A percentile compares a stretch with the other conserved stretches of the same genome.
phyloP scores from a whole-genome alignment of 2,113 vertebrate genomes.

The Marmota flaviventris region DNA sequence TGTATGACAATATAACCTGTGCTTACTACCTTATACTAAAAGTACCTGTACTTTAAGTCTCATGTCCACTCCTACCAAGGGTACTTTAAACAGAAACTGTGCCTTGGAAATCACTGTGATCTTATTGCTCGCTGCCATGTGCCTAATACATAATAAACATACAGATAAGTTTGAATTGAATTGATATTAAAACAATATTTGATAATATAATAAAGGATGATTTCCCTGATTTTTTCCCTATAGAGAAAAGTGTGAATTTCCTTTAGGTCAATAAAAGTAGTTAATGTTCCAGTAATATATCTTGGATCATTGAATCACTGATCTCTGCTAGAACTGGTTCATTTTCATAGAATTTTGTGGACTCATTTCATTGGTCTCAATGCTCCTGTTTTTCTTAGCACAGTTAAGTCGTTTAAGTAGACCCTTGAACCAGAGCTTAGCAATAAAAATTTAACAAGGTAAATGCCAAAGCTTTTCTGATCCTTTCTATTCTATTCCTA shows the following conservation, averaged over 20 bases:
- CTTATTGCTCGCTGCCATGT: background rate
- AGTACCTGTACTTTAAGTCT: background rate
- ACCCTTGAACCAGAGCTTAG: slow-evolving; percentile 66
- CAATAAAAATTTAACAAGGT: slow-evolving; percentile 54
- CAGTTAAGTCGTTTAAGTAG: slow-evolving; percentile 74
- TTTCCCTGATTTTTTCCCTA: background rate
- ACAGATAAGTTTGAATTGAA: background rate
- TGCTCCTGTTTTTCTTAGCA: slow-evolving; percentile 66
- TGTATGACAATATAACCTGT: background rate
- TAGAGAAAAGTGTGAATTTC: slow-evolving; percentile 54
- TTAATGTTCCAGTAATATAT: slow-evolving; percentile 51
- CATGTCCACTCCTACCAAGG: background rate
- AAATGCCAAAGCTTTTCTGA: slow-evolving; percentile 64
- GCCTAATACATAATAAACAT: background rate
- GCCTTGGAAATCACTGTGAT: background rate
- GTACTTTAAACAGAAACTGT: background rate
- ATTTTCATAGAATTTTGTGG: slow-evolving; percentile 71
- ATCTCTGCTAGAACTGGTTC: slow-evolving; percentile 70
- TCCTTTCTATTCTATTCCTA: slow-evolving; percentile 58
- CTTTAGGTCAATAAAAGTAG: slow-evolving; percentile 71
- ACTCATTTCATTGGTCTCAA: slow-evolving; percentile 75
- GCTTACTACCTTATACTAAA: background rate
- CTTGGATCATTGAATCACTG: slow-evolving; percentile 57
- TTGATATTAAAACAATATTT: background rate
- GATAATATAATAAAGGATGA: background rate